Evolutionary conservation across 30 jellyfish, hydroid and myxozoan species (phyloP).

Genomic region (Phacellophora camtschatica): DNA sequence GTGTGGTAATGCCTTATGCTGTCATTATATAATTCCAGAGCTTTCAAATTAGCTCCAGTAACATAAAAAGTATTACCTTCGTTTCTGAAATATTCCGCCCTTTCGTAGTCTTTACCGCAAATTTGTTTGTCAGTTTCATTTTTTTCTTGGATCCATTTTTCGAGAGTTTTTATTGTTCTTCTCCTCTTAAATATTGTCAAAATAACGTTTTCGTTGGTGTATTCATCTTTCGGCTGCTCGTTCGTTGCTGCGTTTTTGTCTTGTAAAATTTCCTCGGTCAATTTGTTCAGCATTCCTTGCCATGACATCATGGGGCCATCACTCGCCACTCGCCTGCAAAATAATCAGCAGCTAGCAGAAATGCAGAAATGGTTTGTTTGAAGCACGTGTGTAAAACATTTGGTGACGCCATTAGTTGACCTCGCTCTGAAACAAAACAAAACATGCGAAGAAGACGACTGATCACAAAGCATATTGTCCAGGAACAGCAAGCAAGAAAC

Average conservation of each 20-base stretch:
- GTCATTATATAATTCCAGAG: conserved; percentile 70
- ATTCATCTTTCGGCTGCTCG: not conserved
- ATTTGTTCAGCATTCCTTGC: not conserved
- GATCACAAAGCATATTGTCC: no score
- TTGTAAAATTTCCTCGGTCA: not conserved
- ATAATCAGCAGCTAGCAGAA: not conserved
- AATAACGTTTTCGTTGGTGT: not conserved
- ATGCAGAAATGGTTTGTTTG: no score
- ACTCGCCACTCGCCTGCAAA: not conserved
- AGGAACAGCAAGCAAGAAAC: no score
- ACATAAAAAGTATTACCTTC: conserved; percentile 70
- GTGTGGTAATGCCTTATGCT: conserved; percentile 51
- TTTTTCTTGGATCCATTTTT: not conserved
- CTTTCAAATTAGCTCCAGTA: conserved; percentile 44
- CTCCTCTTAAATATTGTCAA: not conserved
- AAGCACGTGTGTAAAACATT: no score
- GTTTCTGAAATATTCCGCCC: conserved; percentile 28
- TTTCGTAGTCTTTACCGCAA: conserved; percentile 18
- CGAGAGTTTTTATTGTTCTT: not conserved
- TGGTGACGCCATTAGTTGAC: no score
- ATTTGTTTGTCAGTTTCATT: not conserved
- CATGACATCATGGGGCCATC: not conserved
- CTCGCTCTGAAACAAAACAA: no score
- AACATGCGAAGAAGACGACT: no score
- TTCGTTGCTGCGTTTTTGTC: not conserved